Evolutionary conservation across 2,888 invertebrate species (phyloP).

Genomic region (Alviniconcha strummeri): DNA sequence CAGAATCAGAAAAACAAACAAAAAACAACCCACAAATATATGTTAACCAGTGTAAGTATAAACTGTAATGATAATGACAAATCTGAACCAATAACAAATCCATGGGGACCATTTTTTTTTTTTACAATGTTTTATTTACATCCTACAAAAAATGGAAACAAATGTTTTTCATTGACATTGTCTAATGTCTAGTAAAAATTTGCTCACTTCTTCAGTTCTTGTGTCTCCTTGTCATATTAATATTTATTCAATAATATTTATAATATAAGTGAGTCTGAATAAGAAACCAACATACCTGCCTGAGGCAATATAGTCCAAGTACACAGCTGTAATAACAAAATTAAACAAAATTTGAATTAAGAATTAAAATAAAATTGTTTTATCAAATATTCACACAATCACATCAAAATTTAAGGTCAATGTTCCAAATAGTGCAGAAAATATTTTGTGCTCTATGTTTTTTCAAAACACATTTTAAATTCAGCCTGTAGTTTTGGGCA

Average conservation of each 20-base stretch:
- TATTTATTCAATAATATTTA: neutral
- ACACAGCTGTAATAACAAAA: constrained; percentile 76
- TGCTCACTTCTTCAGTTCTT: too few relatives aligned
- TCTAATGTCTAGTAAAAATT: neutral
- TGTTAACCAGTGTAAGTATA: too few relatives aligned
- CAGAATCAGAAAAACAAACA: neutral
- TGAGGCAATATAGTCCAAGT: constrained; percentile 91
- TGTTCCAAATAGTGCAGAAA: neutral
- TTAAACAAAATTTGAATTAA: neutral
- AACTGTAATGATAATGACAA: too few relatives aligned
- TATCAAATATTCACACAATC: neutral
- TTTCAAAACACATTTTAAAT: too few relatives aligned
- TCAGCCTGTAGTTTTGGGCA: too few relatives aligned
- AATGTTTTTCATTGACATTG: neutral
- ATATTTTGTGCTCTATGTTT: neutral
- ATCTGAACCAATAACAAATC: too few relatives aligned
- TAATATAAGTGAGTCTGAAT: neutral
- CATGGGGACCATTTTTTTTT: too few relatives aligned
- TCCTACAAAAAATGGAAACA: neutral
- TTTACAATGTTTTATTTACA: too few relatives aligned
- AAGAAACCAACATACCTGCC: constrained; percentile 77
- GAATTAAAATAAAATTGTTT: neutral
- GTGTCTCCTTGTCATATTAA: neutral
- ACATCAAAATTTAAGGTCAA: neutral
- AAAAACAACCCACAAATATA: too few relatives aligned